phyloP scores from a whole-genome alignment of 2,113 vertebrate genomes.

The Thermophis baileyi region DNA sequence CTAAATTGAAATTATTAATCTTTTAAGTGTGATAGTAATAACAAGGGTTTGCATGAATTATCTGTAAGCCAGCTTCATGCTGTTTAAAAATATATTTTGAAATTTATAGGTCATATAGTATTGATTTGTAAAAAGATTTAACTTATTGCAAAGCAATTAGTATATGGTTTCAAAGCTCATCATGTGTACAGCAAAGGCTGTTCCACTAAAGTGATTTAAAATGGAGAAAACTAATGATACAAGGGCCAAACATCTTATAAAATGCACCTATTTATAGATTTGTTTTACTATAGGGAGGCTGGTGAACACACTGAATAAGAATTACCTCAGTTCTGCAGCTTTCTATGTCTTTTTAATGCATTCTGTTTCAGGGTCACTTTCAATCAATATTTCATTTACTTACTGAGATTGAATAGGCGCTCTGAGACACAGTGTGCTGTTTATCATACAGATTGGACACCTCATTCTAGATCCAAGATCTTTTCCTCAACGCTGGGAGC shows the following conservation, averaged over 20 bases:
- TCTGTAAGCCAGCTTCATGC: constrained; percentile 79
- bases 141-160: constrained; percentile 71
- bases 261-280: constrained; percentile 81
- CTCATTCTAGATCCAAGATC: constrained; percentile 80
- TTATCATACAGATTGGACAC: constrained; percentile 87
- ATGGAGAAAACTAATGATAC: constrained; percentile 72
- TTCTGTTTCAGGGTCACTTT: constrained; percentile 92
- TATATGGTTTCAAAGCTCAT: constrained; percentile 72
- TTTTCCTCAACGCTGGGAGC: constrained; percentile 78
- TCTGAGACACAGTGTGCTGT: constrained; percentile 86
- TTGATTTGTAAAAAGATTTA: constrained; percentile 76
- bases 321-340: constrained; percentile 85
- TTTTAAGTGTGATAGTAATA: constrained; percentile 69
- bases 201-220: constrained; percentile 69
- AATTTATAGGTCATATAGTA: constrained; percentile 73
- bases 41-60: constrained; percentile 72
- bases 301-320: constrained; percentile 83
- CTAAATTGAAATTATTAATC: constrained; percentile 70
- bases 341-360: constrained; percentile 89
- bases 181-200: constrained; percentile 70
- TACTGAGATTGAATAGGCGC: constrained; percentile 90
- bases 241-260: constrained; percentile 75
- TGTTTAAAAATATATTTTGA: constrained; percentile 70
- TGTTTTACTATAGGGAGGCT: constrained; percentile 82
- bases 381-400: constrained; percentile 94